Percentiles rank a stretch among this genome's conserved stretches.
Conservation (phyloP, 2,888 invertebrate genomes). For the Brachycybe producta region DNA sequence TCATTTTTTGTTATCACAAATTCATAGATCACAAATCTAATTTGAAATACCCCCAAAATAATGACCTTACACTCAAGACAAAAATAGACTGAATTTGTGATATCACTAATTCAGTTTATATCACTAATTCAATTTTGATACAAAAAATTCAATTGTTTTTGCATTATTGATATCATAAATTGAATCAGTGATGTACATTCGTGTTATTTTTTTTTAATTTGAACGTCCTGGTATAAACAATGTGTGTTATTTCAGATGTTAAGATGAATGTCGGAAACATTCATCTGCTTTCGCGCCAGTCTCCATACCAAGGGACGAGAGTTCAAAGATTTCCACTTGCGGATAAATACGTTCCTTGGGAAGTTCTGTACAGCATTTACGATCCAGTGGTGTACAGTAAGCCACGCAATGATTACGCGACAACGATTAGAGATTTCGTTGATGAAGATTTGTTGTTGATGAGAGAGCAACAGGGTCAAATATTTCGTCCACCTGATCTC, state of each 20-base stretch:
- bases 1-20: too few species aligned
- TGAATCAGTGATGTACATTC: too few species aligned
- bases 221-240: too few species aligned
- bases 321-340: constrained; percentile 33
- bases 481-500: constrained; percentile 22
- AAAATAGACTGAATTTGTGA: too few species aligned
- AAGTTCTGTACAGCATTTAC: constrained; percentile 31
- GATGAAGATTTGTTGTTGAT: constrained; percentile 31
- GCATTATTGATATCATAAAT: too few species aligned
- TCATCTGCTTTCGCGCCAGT: constrained; percentile 31
- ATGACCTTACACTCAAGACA: background rate
- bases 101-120: too few species aligned
- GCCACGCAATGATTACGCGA: constrained; percentile 26
- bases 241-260: constrained; percentile 9
- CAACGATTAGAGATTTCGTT: constrained; percentile 27
- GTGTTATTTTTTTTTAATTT: too few species aligned
- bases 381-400: constrained; percentile 32
- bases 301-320: constrained; percentile 33
- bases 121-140: too few species aligned
- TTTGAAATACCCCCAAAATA: background rate
- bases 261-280: constrained; percentile 20
- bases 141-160: background rate
- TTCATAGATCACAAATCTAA: background rate
- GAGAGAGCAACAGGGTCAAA: constrained; percentile 7
- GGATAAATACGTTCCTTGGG: constrained; percentile 36